Percentiles rank a stretch among this genome's conserved stretches.
These are phyloP conservation scores for Drosophila bunnanda DNA, from an alignment of 2,888 invertebrate species.

Conservation along the genomic window DNA sequence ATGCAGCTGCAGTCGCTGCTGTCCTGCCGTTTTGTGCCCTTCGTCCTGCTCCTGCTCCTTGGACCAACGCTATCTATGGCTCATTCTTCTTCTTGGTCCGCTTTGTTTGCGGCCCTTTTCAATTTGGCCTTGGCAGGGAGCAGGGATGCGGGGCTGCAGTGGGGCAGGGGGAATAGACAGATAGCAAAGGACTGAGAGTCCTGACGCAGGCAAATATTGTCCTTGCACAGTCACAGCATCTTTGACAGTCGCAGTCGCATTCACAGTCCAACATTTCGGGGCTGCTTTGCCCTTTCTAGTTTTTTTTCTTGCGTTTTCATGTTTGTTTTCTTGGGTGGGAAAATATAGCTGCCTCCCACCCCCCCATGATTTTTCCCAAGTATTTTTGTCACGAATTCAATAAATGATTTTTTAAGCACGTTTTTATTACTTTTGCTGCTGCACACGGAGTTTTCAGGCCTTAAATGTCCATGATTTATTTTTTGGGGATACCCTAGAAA, in stretches of 20 bases:
- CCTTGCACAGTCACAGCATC: conserved; percentile 57
- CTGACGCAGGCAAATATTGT: conserved; percentile 73
- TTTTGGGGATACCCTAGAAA: not conserved
- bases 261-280: conserved; percentile 20
- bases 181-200: conserved; percentile 33
- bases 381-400: conserved; percentile 80
- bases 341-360: not conserved
- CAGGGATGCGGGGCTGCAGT: not conserved
- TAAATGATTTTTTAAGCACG: conserved; percentile 78
- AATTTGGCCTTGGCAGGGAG: conserved; percentile 26
- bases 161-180: conserved; percentile 8
- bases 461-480: not conserved
- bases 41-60: conserved; percentile 13
- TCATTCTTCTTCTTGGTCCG: conserved; percentile 7
- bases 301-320: conserved; percentile 27
- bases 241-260: conserved; percentile 49
- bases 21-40: conserved; percentile 7
- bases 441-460: conserved; percentile 40
- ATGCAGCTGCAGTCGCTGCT: conserved; percentile 34
- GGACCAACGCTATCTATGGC: conserved; percentile 12
- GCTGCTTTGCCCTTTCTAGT: conserved; percentile 2
- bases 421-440: conserved; percentile 75
- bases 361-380: conserved; percentile 10
- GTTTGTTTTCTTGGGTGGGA: conserved; percentile 22
- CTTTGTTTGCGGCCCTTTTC: conserved; percentile 58